These are phyloP conservation scores for Amblyornis subalaris DNA, from an alignment of 2,113 vertebrate species.

Conservation along the genomic window DNA sequence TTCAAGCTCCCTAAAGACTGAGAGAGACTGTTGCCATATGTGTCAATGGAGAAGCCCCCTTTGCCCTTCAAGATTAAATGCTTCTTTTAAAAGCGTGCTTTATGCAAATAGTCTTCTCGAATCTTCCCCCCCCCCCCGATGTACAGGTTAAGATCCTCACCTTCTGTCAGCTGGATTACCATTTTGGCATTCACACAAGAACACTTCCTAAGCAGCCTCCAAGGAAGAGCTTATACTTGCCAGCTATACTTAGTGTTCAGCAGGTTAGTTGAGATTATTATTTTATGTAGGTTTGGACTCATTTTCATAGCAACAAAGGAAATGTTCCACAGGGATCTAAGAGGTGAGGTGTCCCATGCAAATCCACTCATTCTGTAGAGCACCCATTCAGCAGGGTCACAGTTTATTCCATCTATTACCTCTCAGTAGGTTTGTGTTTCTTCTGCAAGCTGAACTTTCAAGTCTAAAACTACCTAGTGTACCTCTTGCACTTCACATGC, in stretches of 20 bases:
- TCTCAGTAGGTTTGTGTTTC: background rate
- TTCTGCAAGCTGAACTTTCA: background rate
- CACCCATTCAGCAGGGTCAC: background rate
- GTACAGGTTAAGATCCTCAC: background rate
- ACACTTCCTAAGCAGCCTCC: background rate
- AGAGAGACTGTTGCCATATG: background rate
- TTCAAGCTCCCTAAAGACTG: background rate
- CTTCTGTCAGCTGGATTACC: background rate
- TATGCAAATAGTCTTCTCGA: background rate
- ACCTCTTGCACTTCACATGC: background rate
- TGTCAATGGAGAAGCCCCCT: background rate
- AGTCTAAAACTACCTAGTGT: background rate
- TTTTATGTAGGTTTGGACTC: background rate
- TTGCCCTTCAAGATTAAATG: background rate
- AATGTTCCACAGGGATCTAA: background rate
- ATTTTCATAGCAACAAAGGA: background rate
- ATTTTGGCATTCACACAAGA: background rate
- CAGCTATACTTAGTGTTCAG: background rate
- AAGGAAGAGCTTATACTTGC: background rate
- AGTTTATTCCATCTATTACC: background rate
- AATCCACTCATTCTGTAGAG: background rate
- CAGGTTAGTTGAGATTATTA: background rate
- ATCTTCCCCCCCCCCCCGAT: fast-evolving
- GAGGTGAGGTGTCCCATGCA: background rate
- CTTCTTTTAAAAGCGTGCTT: background rate